These are phyloP conservation scores for Liasis olivaceus DNA, from an alignment of 2,797 vertebrate genomes.

Conservation along the genomic window DNA sequence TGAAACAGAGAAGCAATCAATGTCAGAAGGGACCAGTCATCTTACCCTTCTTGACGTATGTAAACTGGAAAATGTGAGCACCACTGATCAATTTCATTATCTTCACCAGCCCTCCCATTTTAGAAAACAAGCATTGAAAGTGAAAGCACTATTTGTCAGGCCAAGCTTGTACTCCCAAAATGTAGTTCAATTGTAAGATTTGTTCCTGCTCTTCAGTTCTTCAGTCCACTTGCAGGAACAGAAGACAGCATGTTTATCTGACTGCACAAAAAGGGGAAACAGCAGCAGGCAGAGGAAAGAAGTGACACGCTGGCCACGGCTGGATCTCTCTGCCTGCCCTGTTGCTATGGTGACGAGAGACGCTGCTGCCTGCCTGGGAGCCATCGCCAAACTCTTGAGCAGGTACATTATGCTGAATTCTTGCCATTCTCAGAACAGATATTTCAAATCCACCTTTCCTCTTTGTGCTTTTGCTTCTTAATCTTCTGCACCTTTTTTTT, in stretches of 20 bases:
- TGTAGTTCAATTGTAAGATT: not conserved
- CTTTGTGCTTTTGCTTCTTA: not conserved
- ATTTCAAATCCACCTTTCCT: not conserved
- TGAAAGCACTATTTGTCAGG: not conserved
- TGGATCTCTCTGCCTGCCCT: not conserved
- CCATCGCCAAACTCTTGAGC: not conserved
- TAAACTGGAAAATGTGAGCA: not conserved
- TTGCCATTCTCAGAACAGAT: not conserved
- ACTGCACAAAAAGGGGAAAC: not conserved
- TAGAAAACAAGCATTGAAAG: not conserved
- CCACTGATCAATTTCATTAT: not conserved
- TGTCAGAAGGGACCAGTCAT: not conserved
- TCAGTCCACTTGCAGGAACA: not conserved
- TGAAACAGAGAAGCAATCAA: not conserved
- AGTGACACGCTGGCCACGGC: not conserved
- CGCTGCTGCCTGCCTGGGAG: not conserved
- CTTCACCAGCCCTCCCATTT: not conserved
- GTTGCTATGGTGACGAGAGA: constrained; percentile 16
- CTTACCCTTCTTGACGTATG: not conserved
- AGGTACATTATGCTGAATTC: not conserved
- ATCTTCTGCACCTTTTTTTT: not conserved
- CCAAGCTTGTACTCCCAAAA: not conserved
- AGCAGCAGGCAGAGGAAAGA: not conserved
- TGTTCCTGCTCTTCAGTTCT: not conserved
- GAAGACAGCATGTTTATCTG: not conserved